A percentile compares a stretch with the other conserved stretches of the same genome.
Evolutionary conservation across 1,140 invertebrate genomes (phyloP).

Genomic region (Eriocheir sinensis): DNA sequence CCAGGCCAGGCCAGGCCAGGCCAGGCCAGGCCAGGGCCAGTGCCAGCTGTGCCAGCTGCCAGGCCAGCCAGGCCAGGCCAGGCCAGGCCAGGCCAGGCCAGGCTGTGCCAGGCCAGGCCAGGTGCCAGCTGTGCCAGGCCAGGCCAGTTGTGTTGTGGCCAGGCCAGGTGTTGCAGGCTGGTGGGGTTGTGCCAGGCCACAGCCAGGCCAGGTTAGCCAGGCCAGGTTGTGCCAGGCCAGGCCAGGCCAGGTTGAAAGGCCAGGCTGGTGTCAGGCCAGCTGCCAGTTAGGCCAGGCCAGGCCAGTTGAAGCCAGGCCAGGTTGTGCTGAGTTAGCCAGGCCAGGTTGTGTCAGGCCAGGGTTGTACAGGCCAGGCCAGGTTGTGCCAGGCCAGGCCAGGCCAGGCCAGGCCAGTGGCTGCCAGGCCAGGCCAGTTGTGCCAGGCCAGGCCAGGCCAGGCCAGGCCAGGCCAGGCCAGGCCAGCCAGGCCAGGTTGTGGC

Average conservation of each 20-base stretch:
- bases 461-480: slow-evolving; percentile 73
- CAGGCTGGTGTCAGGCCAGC: slow-evolving; percentile 68
- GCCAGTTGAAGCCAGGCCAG: slow-evolving; percentile 69
- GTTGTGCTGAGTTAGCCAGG: slow-evolving; percentile 46
- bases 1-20: slow-evolving; percentile 68
- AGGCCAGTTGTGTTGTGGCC: slow-evolving; percentile 70
- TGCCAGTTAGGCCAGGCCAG: slow-evolving; percentile 74
- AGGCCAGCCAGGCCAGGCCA: slow-evolving; percentile 76
- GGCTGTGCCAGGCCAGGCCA: slow-evolving; percentile 76
- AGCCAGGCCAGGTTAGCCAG: slow-evolving; percentile 77
- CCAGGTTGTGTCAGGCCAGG: slow-evolving; percentile 78
- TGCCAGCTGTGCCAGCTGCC: too few relatives aligned
- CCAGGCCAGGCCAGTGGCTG: slow-evolving; percentile 31
- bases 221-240: slow-evolving; percentile 78
- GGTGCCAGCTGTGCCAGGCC: slow-evolving; percentile 46
- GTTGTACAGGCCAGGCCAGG: slow-evolving; percentile 8
- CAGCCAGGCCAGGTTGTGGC: slow-evolving; percentile 74
- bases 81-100: slow-evolving; percentile 79
- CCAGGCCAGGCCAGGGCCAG: slow-evolving; percentile 67
- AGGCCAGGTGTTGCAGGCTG: slow-evolving; percentile 47
- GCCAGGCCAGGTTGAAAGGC: slow-evolving; percentile 75
- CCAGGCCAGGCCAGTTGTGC: neutral
- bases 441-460: slow-evolving; percentile 75
- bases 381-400: slow-evolving; percentile 34
- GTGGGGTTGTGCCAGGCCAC: slow-evolving; percentile 61